Base-by-base conservation (phyloP, 2,113 vertebrate genomes). In the Corapipo altera region DNA sequence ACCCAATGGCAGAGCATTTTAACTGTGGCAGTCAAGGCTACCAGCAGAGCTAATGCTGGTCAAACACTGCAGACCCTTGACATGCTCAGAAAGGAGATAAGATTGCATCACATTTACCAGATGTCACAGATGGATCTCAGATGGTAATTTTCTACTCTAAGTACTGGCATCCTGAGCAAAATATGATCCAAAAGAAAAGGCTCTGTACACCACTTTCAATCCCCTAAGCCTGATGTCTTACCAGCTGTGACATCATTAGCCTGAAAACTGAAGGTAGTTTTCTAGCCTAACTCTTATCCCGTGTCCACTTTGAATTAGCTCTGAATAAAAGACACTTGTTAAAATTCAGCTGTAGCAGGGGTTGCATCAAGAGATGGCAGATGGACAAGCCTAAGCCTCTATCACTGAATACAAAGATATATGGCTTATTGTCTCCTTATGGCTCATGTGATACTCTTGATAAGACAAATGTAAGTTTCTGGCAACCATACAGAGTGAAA, bases 371-470 rank as follows among this genome's bases (percentile, higher is more conserved):
- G 72, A 83, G 75, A 77, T 52, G 61, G 79, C 73, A 84, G 88
- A 86, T 32, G 52, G 85, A 43, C 41, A 72, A 11, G 59, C 57
- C 85, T 69, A 84, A 71, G 69, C 28, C n/a, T 84, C 79, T 78
- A 41, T 72, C 59, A 71, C 52, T 84, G 88, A 77, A 55, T 35
- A 41, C 24, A 41, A 90, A 93, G 78, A 94, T 91, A 84, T 81
- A 94, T 75, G 52, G 83, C 20, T 37, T 84, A 37, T 93, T 95
- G 39, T 89, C n/a, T 94, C 73, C 61, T 81, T 91, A 61, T 41
- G 83, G 81, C 57, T 95, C 77, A 92, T 95, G 41, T 37, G 83
- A 96, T 96, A 92, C 61, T 49, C 88, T 96, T 96, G 93, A 85
- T 90, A 94, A 91, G 65, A 92, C 17, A 65, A 86, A 94, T 75